Evolutionary conservation across 2,113 vertebrate species (phyloP).

Genomic region (Festucalex cinctus): DNA sequence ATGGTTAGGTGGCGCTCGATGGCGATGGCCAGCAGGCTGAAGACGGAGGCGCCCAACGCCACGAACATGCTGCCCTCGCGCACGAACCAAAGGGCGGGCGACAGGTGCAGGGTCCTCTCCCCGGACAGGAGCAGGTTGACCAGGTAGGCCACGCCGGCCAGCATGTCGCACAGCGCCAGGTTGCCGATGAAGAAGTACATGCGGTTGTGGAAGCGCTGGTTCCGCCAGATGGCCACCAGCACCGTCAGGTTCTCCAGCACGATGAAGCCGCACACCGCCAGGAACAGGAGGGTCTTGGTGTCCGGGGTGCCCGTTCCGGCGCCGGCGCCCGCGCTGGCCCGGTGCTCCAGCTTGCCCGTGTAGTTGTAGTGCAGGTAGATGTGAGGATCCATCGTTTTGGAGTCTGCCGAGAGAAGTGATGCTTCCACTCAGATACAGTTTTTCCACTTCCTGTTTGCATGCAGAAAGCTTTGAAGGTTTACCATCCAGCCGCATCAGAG

Average conservation of each 20-base stretch:
- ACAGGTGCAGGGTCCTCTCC: constrained; percentile 82
- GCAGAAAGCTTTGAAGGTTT: neutral
- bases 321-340: constrained; percentile 46
- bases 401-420: constrained; percentile 23
- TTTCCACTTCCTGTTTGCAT: neutral
- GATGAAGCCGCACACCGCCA: constrained; percentile 88
- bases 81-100: constrained; percentile 83
- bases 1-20: constrained; percentile 96
- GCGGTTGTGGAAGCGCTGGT: constrained; percentile 90
- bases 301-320: constrained; percentile 49
- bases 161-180: constrained; percentile 91
- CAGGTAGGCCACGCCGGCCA: constrained; percentile 85
- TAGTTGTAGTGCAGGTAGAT: constrained; percentile 85
- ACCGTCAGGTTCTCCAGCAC: constrained; percentile 93
- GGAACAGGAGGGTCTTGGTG: constrained; percentile 73
- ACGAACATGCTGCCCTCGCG: constrained; percentile 95
- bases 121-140: constrained; percentile 93
- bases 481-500: neutral
- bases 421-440: neutral
- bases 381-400: constrained; percentile 67
- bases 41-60: constrained; percentile 88
- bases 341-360: constrained; percentile 82
- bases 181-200: constrained; percentile 99
- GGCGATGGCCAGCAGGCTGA: constrained; percentile 92
- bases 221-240: constrained; percentile 91